phyloP scores from a whole-genome alignment of 2,888 invertebrate genomes.

The Lasioglossum morio region DNA sequence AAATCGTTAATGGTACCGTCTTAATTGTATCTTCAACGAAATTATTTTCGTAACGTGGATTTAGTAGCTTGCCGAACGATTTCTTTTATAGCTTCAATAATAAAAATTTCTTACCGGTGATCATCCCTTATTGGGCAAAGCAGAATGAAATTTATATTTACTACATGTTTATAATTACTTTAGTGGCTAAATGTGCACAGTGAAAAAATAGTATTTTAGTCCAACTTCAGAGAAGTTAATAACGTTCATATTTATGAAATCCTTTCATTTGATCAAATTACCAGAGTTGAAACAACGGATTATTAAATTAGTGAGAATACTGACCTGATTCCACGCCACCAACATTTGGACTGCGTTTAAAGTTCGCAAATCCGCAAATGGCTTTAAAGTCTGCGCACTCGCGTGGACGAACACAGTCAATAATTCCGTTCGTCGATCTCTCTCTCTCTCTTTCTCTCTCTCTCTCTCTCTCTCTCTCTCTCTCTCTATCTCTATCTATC shows the following conservation, averaged over 20 bases:
- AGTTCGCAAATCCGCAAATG: neutral
- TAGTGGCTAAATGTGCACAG: neutral
- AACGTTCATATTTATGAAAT: neutral
- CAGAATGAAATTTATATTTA: neutral
- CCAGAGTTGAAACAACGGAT: neutral
- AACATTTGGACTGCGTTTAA: neutral
- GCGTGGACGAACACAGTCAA: conserved; percentile 46
- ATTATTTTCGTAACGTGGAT: neutral
- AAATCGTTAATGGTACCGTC: neutral
- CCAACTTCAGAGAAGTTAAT: neutral
- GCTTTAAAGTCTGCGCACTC: conserved; percentile 8
- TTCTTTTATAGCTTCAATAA: neutral
- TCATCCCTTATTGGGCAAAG: neutral
- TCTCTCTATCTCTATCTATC: neutral
- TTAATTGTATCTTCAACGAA: neutral
- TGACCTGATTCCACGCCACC: neutral
- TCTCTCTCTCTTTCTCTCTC: neutral
- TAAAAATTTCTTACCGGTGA: neutral
- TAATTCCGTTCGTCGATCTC: conserved; percentile 35
- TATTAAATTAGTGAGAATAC: neutral
- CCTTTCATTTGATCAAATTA: neutral
- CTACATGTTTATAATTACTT: neutral
- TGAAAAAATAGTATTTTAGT: neutral
- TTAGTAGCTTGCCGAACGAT: neutral
- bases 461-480: neutral